Conservation (phyloP, 2,797 vertebrate species). For the Limosa lapponica region DNA sequence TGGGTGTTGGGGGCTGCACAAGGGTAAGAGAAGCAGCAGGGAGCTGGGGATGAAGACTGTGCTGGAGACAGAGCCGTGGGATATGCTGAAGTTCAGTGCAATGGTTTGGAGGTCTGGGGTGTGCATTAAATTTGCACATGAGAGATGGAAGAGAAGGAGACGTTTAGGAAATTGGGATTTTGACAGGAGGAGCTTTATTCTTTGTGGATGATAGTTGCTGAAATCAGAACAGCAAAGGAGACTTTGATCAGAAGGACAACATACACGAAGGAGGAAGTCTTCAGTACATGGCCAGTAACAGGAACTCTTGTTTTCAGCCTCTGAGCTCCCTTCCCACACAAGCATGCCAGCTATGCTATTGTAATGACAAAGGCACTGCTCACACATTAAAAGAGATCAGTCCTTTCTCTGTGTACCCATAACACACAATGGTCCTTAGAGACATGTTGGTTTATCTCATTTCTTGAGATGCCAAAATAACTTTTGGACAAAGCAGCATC, state of each 20-base stretch:
- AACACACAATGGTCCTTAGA: not conserved
- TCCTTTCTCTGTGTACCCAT: not conserved
- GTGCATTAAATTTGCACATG: not conserved
- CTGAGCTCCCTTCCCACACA: not conserved
- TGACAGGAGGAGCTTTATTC: not conserved
- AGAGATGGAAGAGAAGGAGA: not conserved
- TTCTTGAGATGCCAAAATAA: not conserved
- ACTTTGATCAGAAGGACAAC: not conserved
- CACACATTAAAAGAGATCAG: not conserved
- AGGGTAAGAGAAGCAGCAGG: not conserved
- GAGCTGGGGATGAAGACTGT: not conserved
- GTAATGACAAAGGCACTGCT: not conserved
- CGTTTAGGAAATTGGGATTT: not conserved
- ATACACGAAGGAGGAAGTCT: not conserved
- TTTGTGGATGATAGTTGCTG: not conserved
- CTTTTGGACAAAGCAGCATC: not conserved
- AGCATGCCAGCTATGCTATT: not conserved
- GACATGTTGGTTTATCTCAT: not conserved
- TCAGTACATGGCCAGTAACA: not conserved
- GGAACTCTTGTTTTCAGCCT: not conserved
- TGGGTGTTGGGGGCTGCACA: not conserved
- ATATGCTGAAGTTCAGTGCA: not conserved
- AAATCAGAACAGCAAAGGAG: not conserved
- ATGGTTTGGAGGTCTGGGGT: accelerated
- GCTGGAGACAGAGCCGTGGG: not conserved